phyloP scores from a whole-genome alignment of 1,140 invertebrate genomes.

The Dreissena polymorpha region DNA sequence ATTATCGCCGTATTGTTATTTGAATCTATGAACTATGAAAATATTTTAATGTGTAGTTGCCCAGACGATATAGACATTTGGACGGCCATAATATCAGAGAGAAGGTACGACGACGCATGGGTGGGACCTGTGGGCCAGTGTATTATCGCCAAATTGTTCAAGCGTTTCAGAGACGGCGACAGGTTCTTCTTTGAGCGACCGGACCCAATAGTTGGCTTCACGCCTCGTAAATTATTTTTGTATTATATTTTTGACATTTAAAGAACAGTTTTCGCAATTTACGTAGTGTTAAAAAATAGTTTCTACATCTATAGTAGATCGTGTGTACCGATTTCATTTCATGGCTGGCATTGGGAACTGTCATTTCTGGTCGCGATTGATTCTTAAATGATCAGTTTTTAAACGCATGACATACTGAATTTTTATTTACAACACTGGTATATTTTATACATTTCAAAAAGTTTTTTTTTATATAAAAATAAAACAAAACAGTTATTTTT shows the following conservation, averaged over 20 bases:
- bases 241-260: no score
- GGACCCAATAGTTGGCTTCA: not conserved
- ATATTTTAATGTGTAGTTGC: not conserved
- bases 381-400: not conserved
- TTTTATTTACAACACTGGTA: not conserved
- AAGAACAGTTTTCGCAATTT: no score
- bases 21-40: no score
- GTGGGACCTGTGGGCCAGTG: slow-evolving; percentile 16
- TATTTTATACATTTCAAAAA: not conserved
- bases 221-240: no score
- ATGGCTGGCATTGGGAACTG: not conserved
- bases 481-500: not conserved
- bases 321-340: not conserved
- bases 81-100: slow-evolving; percentile 6
- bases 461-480: not conserved
- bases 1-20: no score
- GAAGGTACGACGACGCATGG: not conserved
- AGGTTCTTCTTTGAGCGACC: slow-evolving; percentile 36
- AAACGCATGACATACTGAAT: not conserved
- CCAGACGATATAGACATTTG: slow-evolving; percentile 34
- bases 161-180: slow-evolving; percentile 30
- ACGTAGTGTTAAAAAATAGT: no score
- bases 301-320: not conserved
- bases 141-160: slow-evolving; percentile 11
- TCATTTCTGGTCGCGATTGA: not conserved